Conservation (phyloP, 1,140 invertebrate genomes). For the Eubasilissa regina region DNA sequence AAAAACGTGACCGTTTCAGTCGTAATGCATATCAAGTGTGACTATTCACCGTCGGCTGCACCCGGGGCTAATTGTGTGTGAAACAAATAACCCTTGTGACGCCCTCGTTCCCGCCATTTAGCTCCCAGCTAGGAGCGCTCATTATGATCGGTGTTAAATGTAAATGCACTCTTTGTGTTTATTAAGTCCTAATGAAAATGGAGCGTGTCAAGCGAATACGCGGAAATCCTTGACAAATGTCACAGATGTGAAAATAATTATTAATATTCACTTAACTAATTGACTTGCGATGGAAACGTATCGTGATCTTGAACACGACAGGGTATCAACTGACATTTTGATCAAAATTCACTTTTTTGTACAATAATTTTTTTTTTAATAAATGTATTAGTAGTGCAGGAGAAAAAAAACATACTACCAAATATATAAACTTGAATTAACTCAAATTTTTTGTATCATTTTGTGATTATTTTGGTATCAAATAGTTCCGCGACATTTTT, state of each 20-base stretch:
- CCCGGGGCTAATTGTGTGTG: slow-evolving; percentile 43
- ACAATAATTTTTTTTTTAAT: too few relatives aligned
- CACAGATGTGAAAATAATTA: not conserved
- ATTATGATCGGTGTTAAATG: slow-evolving; percentile 23
- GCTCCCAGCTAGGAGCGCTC: slow-evolving; percentile 7
- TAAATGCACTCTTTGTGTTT: slow-evolving; percentile 16
- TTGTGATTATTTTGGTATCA: too few relatives aligned
- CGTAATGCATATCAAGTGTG: slow-evolving; percentile 41
- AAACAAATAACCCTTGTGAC: slow-evolving; percentile 41
- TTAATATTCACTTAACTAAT: too few relatives aligned
- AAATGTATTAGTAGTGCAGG: too few relatives aligned
- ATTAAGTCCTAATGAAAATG: slow-evolving; percentile 16
- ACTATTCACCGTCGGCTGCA: slow-evolving; percentile 33
- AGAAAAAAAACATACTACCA: too few relatives aligned
- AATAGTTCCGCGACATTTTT: too few relatives aligned
- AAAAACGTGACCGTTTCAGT: slow-evolving; percentile 44
- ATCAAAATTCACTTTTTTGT: too few relatives aligned
- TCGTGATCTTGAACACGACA: too few relatives aligned
- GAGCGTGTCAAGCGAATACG: not conserved
- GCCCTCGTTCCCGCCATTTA: slow-evolving; percentile 29
- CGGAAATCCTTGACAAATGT: slow-evolving; percentile 13
- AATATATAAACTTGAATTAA: too few relatives aligned
- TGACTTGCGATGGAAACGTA: too few relatives aligned
- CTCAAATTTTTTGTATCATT: too few relatives aligned
- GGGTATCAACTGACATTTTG: too few relatives aligned